Evolutionary conservation across 2,113 vertebrate species (phyloP), one percentile per base, ranked within the genome.

Genomic region (Coregonus clupeaformis): DNA sequence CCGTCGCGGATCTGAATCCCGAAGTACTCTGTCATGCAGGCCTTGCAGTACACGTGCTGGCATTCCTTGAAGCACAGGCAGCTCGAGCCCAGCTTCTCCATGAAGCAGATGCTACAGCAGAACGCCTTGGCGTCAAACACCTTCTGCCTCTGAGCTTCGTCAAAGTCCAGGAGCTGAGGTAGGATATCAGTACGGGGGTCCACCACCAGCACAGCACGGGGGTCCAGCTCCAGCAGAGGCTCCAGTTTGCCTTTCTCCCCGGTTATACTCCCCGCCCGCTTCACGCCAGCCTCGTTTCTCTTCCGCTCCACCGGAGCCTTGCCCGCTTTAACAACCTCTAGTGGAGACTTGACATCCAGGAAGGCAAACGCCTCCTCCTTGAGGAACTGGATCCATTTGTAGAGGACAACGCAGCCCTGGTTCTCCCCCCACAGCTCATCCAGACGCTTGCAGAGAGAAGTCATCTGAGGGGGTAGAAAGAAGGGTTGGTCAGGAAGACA

Each of bases 351-450:
- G 72, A 98, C 95, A 18, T 92, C 92, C 85, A 99, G 88, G 81
- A 95, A 97, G 0, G 88, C 92, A 69, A 99, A 70, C 0, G 94
- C 92, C 72, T 98, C 96, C 84, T 99, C 97, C 88, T 96, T 99
- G 74, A 99, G 94, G 77, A 98, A 97, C 87, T 97, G 97, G 89
- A 98, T 95, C 97, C 97, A 99, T 30, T 95, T 95, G 88, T 98
- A 99, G 14, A 99, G 89, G 80, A 98, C 92, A 85, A 97, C 97
- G 0, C 89, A 94, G 76, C 96, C 96, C 29, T 86, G 89, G 76
- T 95, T 96, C 78, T 98, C 96, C 81, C 96, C 91, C 96, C 96
- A 99, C 2, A 98, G 84, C 5, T 96, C 92, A 87, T 99, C 97
- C 68, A 99, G 89, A 68, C 92, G 94, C 77, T 87, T 94, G 92